Percentiles rank a stretch among this genome's conserved stretches.
These are phyloP conservation scores for Phrixothrix hirtus DNA, from an alignment of 2,888 invertebrate species.

Conservation along the genomic window DNA sequence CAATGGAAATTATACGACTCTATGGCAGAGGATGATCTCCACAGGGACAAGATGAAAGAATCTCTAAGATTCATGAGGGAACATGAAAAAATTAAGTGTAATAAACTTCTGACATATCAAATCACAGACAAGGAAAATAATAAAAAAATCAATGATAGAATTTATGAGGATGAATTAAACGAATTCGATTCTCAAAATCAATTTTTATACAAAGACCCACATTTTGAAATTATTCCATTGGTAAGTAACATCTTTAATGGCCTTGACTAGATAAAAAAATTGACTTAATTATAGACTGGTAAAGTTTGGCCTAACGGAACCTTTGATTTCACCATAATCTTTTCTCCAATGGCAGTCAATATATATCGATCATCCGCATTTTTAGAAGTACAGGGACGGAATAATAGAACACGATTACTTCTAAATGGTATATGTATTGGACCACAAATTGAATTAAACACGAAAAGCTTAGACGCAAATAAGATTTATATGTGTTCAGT, in stretches of 20 bases:
- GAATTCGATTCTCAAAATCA: slow-evolving; percentile 44
- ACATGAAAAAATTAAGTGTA: slow-evolving; percentile 41
- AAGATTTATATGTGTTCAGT: slow-evolving; percentile 62
- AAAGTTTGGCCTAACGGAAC: slow-evolving; percentile 63
- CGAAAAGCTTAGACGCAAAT: slow-evolving; percentile 62
- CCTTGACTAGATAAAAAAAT: too few relatives aligned
- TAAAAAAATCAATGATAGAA: slow-evolving; percentile 52
- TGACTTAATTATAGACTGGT: slow-evolving; percentile 56
- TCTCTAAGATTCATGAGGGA: slow-evolving; percentile 42
- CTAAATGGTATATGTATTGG: slow-evolving; percentile 63
- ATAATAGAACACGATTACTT: slow-evolving; percentile 59
- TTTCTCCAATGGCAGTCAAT: slow-evolving; percentile 61
- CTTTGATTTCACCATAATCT: slow-evolving; percentile 60
- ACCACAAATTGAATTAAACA: slow-evolving; percentile 61
- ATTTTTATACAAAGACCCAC: slow-evolving; percentile 47
- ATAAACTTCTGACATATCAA: slow-evolving; percentile 42
- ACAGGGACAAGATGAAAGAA: slow-evolving; percentile 38
- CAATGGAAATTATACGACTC: slow-evolving; percentile 62
- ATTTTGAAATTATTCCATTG: slow-evolving; percentile 60
- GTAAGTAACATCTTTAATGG: too few relatives aligned
- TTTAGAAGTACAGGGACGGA: slow-evolving; percentile 63
- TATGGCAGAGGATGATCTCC: slow-evolving; percentile 52
- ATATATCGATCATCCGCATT: slow-evolving; percentile 59
- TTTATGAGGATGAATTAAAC: slow-evolving; percentile 53
- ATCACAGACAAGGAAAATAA: slow-evolving; percentile 47